Evolutionary conservation across 2,888 invertebrate genomes (phyloP).

Genomic region (Phyllotreta cruciferae): DNA sequence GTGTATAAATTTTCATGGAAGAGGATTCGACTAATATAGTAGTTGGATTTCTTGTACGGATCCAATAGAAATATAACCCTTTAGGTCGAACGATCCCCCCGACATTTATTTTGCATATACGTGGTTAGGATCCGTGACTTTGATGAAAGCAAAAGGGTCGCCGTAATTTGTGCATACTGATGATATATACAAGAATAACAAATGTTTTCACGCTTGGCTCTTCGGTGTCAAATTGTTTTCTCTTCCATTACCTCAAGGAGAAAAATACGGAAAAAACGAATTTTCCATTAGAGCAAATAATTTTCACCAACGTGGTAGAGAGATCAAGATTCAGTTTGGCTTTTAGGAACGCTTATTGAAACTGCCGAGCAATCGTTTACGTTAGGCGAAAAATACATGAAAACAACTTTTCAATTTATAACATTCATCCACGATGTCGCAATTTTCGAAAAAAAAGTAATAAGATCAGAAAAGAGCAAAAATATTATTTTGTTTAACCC

Average conservation of each 20-base stretch:
- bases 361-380: slow-evolving; percentile 8
- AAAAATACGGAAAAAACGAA: slow-evolving; percentile 7
- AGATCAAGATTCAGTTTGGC: slow-evolving; percentile 14
- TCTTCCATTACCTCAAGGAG: slow-evolving; percentile 2
- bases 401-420: slow-evolving; percentile 11
- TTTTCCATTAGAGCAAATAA: slow-evolving; percentile 1
- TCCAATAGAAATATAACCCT: slow-evolving; percentile 20
- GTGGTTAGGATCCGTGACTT: slow-evolving; percentile 18
- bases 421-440: slow-evolving; percentile 1
- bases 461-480: too few relatives aligned
- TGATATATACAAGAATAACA: slow-evolving; percentile 19
- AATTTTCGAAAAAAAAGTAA: not conserved
- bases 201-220: slow-evolving; percentile 17
- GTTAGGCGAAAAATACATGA: slow-evolving; percentile 8
- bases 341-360: slow-evolving; percentile 9
- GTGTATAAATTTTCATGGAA: too few relatives aligned
- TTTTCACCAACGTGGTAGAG: slow-evolving; percentile 1
- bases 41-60: slow-evolving; percentile 12
- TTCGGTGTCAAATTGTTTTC: slow-evolving; percentile 15
- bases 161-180: slow-evolving; percentile 24
- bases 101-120: slow-evolving; percentile 24
- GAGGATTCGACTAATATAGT: not conserved
- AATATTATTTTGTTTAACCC: too few relatives aligned
- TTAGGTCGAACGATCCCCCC: slow-evolving; percentile 11
- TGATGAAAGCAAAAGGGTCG: slow-evolving; percentile 23